Evolutionary conservation across 2,797 vertebrate species (phyloP), one percentile per base, ranked within the genome.

Genomic region (Okamejei kenojei): DNA sequence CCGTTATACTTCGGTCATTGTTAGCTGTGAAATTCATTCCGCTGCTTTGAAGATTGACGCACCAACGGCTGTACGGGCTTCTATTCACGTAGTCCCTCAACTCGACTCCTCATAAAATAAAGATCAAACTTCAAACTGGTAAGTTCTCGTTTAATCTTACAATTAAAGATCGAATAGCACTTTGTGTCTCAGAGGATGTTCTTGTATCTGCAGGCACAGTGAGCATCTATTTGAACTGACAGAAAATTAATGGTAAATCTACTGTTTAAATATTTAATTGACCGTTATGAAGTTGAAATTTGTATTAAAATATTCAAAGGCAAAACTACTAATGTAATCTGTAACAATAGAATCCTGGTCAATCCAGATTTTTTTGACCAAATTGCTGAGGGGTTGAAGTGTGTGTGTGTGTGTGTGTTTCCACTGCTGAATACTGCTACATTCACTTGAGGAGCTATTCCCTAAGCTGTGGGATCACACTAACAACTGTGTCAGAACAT

Each of bases 191-290:
- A 9, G 19, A 68, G 61, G 61, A 68, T 88, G 61, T 68, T 88
- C 17, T 19, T 32, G 63, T 88, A 35, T 68, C 84, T 88, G 63
- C 63, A 65, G 63, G 84, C 63, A 68, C 84, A 68, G 63, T 21
- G 29, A 35, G 61, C 63, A 68, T 68, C 84, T 35, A 68, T 88
- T 88, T 88, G 61, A 88, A 35, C n/a, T 88, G 63, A 68, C 84
- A 23, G 63, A 35, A 88, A 68, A 88, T 88, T 68, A 65, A 88
- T 65, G 61, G n/a, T 88, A 88, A 88, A 88, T 88, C n/a, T 63
- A 88, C 84, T 88, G 84, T 68, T 88, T 88, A 68, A 88, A 88
- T 88, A 88, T 88, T 88, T 88, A 88, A 68, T 68, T 35, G 63
- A 35, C 84, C 35, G n/a, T 68, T 68, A 88, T 88, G 84, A 88